phyloP scores from a whole-genome alignment of 1,140 invertebrate genomes.

The Teleopsis dalmanni region DNA sequence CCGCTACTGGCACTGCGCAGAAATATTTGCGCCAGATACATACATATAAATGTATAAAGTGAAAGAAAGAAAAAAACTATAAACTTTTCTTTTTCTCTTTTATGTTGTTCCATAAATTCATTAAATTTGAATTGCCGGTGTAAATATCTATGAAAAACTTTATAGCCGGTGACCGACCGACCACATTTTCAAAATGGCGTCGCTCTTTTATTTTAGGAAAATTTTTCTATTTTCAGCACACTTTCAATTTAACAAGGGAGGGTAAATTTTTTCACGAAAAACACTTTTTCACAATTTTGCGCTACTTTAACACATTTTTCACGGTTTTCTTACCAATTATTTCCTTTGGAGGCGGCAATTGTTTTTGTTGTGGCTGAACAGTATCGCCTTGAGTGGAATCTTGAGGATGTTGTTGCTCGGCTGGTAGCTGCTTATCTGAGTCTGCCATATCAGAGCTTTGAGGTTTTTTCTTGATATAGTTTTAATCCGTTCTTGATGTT shows the following conservation, averaged over 20 bases:
- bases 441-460: slow-evolving; percentile 33
- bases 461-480: slow-evolving; percentile 8
- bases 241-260: not conserved
- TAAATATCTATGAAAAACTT: not conserved
- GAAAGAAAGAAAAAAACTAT: not conserved
- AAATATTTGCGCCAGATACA: not conserved
- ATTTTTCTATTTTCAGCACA: slow-evolving; percentile 11
- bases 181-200: slow-evolving; percentile 33
- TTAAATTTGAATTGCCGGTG: slow-evolving; percentile 1
- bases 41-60: not conserved
- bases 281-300: not conserved
- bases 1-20: not conserved
- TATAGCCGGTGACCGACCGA: slow-evolving; percentile 14
- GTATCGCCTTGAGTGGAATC: slow-evolving; percentile 22
- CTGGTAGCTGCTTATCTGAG: slow-evolving; percentile 33
- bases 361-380: slow-evolving; percentile 30
- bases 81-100: not conserved
- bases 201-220: slow-evolving; percentile 27
- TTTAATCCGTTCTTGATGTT: not conserved
- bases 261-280: not conserved
- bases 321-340: slow-evolving; percentile 41
- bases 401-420: slow-evolving; percentile 29
- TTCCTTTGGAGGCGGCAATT: slow-evolving; percentile 38
- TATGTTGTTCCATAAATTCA: not conserved
- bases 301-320: not conserved